These are phyloP conservation scores for Cranoglanis bouderius DNA, from an alignment of 2,113 vertebrate species.

Conservation along the genomic window DNA sequence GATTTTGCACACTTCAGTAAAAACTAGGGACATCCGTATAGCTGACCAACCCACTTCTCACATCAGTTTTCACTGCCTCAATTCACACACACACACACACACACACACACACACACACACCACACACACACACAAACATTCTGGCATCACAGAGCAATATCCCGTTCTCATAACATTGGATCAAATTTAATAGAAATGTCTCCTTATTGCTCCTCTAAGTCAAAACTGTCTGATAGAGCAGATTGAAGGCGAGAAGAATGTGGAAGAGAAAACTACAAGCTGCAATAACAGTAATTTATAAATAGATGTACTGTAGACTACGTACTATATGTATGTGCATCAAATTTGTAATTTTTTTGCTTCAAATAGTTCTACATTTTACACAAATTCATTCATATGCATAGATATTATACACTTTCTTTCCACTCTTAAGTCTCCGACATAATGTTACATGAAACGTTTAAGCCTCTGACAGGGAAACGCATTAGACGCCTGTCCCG, in stretches of 20 bases:
- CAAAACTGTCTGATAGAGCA: neutral
- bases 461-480: neutral
- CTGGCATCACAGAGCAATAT: neutral
- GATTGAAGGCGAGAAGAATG: slow-evolving; percentile 2
- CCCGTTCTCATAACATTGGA: slow-evolving; percentile 15
- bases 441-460: neutral
- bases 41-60: neutral
- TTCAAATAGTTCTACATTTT: neutral
- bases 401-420: neutral
- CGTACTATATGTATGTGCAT: neutral
- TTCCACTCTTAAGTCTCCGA: neutral
- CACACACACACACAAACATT: neutral
- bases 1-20: neutral
- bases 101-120: neutral
- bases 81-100: neutral
- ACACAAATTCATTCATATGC: neutral
- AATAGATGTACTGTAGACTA: neutral
- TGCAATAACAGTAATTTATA: neutral
- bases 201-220: slow-evolving; percentile 18
- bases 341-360: neutral
- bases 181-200: slow-evolving; percentile 12
- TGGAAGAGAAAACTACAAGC: neutral
- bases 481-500: neutral
- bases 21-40: neutral
- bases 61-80: neutral